These are phyloP conservation scores for Harpagoxenus sublaevis DNA, from an alignment of 2,888 invertebrate species.

Conservation along the genomic window DNA sequence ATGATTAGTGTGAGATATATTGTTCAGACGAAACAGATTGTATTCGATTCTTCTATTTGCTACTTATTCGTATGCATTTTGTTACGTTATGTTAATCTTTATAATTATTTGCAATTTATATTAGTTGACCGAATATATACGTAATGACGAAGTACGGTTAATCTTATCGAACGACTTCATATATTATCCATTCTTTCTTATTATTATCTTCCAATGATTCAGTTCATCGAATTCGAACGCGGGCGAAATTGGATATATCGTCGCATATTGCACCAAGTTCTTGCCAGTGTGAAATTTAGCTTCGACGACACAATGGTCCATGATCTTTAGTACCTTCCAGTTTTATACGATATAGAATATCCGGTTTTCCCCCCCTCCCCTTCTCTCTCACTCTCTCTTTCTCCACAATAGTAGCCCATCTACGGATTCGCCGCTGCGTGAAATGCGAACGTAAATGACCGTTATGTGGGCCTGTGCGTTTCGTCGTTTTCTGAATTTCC, in stretches of 20 bases:
- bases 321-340: conserved; percentile 72
- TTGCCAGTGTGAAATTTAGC: conserved; percentile 63
- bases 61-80: neutral
- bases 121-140: neutral
- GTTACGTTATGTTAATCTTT: conserved; percentile 7
- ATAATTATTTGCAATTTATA: neutral
- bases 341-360: conserved; percentile 72
- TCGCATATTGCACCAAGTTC: conserved; percentile 40
- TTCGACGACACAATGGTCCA: conserved; percentile 59
- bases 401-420: conserved; percentile 67
- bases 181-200: neutral
- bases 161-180: neutral
- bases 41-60: neutral
- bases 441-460: conserved; percentile 79
- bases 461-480: conserved; percentile 73
- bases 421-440: conserved; percentile 75
- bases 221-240: conserved; percentile 23
- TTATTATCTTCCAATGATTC: conserved; percentile 20
- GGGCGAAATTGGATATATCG: conserved; percentile 35
- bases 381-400: neutral
- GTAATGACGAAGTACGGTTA: neutral
- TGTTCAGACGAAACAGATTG: neutral
- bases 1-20: neutral
- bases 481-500: conserved; percentile 75
- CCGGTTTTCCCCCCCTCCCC: conserved; percentile 29